These are phyloP conservation scores for Furcifer pardalis DNA, from an alignment of 2,797 vertebrate genomes.

Conservation along the genomic window DNA sequence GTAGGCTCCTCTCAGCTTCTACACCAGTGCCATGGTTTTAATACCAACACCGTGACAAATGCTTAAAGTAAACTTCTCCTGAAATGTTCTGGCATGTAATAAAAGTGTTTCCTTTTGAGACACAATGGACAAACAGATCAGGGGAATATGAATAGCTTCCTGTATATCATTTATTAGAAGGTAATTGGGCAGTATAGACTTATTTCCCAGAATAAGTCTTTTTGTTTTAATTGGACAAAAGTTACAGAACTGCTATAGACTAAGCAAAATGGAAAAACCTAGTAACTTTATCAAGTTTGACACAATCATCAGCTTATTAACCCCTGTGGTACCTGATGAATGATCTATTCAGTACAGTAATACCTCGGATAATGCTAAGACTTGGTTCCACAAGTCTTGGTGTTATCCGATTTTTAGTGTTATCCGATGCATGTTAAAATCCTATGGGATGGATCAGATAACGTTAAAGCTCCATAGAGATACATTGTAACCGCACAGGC, in stretches of 20 bases:
- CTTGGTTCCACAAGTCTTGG: too few species aligned
- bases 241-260: background rate
- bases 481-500: too few species aligned
- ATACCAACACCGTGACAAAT: background rate
- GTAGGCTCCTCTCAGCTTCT: background rate
- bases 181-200: background rate
- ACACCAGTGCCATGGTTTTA: background rate
- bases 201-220: background rate
- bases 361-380: too few species aligned
- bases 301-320: background rate
- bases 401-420: too few species aligned
- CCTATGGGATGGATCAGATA: too few species aligned
- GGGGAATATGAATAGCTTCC: background rate
- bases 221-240: background rate
- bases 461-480: too few species aligned
- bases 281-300: background rate
- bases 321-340: background rate
- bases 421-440: too few species aligned
- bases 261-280: background rate
- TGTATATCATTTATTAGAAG: background rate
- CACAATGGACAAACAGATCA: background rate
- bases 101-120: background rate
- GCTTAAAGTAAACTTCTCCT: background rate
- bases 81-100: background rate
- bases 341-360: background rate